Conservation (phyloP, 2,888 invertebrate species). For the Lochmaea capreae region DNA sequence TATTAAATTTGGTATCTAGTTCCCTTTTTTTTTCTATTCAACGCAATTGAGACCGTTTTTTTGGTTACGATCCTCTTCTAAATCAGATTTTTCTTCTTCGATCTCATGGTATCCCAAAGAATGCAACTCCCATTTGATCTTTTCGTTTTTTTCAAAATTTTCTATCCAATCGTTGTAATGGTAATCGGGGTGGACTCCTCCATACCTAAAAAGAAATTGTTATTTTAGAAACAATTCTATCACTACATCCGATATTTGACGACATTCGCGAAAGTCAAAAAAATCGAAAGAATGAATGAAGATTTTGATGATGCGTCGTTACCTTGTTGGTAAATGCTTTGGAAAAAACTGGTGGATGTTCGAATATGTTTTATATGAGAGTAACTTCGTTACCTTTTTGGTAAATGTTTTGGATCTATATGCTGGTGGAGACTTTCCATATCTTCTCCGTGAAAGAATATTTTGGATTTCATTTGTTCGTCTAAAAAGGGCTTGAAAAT, state of each 20-base stretch:
- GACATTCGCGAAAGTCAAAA: too few relatives aligned
- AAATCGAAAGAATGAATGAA: too few relatives aligned
- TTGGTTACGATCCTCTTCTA: conserved; percentile 11
- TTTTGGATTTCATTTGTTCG: conserved; percentile 73
- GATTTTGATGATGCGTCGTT: too few relatives aligned
- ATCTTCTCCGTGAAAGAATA: conserved; percentile 79
- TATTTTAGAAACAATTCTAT: not conserved
- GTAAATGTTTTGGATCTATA: conserved; percentile 76
- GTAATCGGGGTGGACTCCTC: conserved; percentile 76
- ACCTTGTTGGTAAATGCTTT: too few relatives aligned
- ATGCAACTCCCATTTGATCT: conserved; percentile 73
- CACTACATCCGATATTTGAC: too few relatives aligned
- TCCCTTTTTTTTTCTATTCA: too few relatives aligned
- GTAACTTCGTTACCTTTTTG: conserved; percentile 64
- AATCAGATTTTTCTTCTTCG: conserved; percentile 61
- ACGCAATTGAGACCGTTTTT: not conserved
- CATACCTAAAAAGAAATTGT: conserved; percentile 63
- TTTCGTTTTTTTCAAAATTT: conserved; percentile 69
- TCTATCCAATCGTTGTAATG: conserved; percentile 81
- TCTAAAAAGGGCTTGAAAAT: conserved; percentile 83
- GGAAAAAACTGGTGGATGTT: too few relatives aligned
- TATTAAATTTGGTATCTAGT: too few relatives aligned
- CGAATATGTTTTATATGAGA: too few relatives aligned
- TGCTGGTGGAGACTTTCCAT: conserved; percentile 80
- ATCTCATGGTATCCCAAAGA: conserved; percentile 67